Conservation (phyloP, 2,797 vertebrate genomes). For the Fratercula arctica region DNA sequence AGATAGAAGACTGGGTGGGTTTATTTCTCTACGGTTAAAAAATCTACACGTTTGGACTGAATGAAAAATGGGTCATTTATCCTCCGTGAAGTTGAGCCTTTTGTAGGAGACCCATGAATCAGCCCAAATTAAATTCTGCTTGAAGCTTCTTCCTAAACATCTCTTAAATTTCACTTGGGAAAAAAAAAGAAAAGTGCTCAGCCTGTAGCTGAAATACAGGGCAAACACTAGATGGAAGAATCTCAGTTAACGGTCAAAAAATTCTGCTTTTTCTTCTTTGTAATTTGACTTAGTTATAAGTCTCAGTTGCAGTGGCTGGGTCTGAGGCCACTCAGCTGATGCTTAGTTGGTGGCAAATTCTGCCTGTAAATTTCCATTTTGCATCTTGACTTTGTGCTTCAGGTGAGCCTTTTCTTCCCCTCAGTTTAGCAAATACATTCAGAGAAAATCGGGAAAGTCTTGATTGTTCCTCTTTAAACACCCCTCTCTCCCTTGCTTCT, state of each 20-base stretch:
- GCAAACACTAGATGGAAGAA: not conserved
- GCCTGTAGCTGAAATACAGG: not conserved
- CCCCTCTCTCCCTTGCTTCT: constrained; percentile 19
- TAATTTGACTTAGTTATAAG: not conserved
- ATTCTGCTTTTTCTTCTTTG: not conserved
- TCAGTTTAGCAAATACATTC: not conserved
- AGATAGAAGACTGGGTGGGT: not conserved
- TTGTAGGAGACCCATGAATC: not conserved
- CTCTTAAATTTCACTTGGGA: not conserved
- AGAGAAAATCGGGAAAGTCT: constrained; percentile 31
- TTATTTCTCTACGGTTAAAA: not conserved
- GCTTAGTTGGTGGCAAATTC: not conserved
- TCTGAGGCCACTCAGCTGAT: not conserved
- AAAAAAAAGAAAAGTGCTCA: not conserved
- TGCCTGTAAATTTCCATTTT: constrained; percentile 8
- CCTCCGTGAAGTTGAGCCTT: not conserved
- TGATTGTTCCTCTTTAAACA: constrained; percentile 40
- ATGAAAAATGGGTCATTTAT: not conserved
- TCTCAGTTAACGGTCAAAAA: not conserved
- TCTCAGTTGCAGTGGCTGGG: accelerated
- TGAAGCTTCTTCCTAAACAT: not conserved
- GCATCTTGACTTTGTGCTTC: not conserved
- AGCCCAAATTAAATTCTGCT: not conserved
- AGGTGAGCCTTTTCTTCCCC: not conserved
- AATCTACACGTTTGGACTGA: not conserved